These are phyloP conservation scores for Aromia moschata DNA, from an alignment of 2,888 invertebrate species.

Conservation along the genomic window DNA sequence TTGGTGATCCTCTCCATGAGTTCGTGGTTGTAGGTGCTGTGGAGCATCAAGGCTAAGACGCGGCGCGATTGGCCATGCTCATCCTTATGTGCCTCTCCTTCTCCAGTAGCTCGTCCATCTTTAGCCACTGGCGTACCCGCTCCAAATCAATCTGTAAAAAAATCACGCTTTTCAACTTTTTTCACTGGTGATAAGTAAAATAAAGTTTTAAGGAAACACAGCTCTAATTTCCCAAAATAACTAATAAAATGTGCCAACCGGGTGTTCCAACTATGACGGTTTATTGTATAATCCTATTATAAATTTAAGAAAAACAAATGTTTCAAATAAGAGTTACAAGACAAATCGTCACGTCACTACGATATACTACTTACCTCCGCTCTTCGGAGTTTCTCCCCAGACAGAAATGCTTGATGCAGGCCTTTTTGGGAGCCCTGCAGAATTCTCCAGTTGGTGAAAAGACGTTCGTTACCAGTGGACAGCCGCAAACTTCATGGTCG, in stretches of 20 bases:
- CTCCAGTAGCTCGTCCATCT: slow-evolving; percentile 92
- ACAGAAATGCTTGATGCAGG: slow-evolving; percentile 90
- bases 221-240: no score
- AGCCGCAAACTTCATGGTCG: slow-evolving; percentile 91
- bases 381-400: slow-evolving; percentile 88
- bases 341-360: no score
- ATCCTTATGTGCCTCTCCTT: slow-evolving; percentile 88
- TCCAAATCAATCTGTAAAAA: slow-evolving; percentile 91
- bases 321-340: no score
- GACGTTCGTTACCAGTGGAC: slow-evolving; percentile 85
- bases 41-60: slow-evolving; percentile 96
- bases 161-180: no score
- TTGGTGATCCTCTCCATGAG: slow-evolving; percentile 78
- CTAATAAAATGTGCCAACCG: no score
- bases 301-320: neutral
- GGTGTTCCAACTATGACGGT: no score
- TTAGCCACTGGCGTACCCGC: slow-evolving; percentile 89
- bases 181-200: no score
- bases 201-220: no score
- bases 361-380: slow-evolving; percentile 88
- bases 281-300: neutral
- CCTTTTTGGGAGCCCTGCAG: slow-evolving; percentile 88
- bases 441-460: slow-evolving; percentile 87
- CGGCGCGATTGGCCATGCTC: slow-evolving; percentile 81
- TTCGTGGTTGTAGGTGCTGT: slow-evolving; percentile 95